Evolutionary conservation across 23 tunicate genomes (phyloP).

Genomic region (Ciona savignyi): DNA sequence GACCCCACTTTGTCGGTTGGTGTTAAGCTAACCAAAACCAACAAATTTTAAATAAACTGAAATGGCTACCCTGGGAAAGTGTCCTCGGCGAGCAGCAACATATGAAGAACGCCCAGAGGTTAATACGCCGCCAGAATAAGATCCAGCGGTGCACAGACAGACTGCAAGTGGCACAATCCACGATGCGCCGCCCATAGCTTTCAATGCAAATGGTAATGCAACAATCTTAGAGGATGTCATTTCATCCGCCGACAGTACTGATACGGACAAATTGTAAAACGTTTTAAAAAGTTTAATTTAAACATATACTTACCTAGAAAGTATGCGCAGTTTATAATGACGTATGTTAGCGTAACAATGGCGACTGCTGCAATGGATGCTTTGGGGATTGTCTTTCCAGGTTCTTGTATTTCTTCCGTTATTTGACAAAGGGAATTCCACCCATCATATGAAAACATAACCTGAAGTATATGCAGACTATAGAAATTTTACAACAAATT

Average conservation of each 20-base stretch:
- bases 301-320: slow-evolving; percentile 34
- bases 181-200: slow-evolving; percentile 37
- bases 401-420: slow-evolving; percentile 53
- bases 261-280: not conserved
- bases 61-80: slow-evolving; percentile 41
- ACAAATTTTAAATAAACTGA: too few species aligned
- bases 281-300: too few species aligned
- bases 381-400: slow-evolving; percentile 33
- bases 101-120: slow-evolving; percentile 44
- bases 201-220: slow-evolving; percentile 44
- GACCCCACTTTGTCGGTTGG: too few species aligned
- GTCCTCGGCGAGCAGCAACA: slow-evolving; percentile 57
- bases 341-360: slow-evolving; percentile 49
- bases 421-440: slow-evolving; percentile 60
- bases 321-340: slow-evolving; percentile 54
- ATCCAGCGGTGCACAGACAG: slow-evolving; percentile 49
- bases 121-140: slow-evolving; percentile 37
- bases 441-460: slow-evolving; percentile 65
- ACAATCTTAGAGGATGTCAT: slow-evolving; percentile 32
- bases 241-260: slow-evolving; percentile 49
- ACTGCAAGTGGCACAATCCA: slow-evolving; percentile 60
- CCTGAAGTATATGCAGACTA: too few species aligned
- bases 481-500: too few species aligned
- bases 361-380: slow-evolving; percentile 63
- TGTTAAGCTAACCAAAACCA: too few species aligned